A percentile compares a stretch with the other conserved stretches of the same genome.
These are phyloP conservation scores for Leptogaster cylindrica DNA, from an alignment of 2,888 invertebrate species.

Conservation along the genomic window DNA sequence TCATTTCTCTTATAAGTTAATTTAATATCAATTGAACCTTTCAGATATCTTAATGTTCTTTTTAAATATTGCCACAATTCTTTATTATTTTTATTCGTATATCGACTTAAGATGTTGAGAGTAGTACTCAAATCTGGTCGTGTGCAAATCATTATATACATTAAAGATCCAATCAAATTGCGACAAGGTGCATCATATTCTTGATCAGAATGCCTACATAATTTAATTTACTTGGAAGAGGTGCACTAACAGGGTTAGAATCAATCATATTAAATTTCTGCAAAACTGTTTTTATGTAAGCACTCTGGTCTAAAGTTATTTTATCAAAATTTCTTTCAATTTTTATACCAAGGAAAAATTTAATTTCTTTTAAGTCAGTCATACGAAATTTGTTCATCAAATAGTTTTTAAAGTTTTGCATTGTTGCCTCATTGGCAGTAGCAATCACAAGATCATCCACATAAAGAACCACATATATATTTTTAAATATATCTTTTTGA, in stretches of 20 bases:
- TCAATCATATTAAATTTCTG: conserved; percentile 50
- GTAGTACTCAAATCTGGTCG: conserved; percentile 44
- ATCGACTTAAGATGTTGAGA: conserved; percentile 41
- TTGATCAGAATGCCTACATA: conserved; percentile 49
- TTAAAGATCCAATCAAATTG: conserved; percentile 49
- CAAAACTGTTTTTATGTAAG: too few species aligned
- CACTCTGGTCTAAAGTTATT: too few species aligned
- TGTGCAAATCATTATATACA: conserved; percentile 48
- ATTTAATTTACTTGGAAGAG: conserved; percentile 49
- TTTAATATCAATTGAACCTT: conserved; percentile 28
- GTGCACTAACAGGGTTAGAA: conserved; percentile 49
- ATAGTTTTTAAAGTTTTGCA: too few species aligned
- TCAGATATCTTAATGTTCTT: conserved; percentile 26
- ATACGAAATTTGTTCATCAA: too few species aligned
- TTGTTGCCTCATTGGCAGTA: too few species aligned
- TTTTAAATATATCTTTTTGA: conserved; percentile 36
- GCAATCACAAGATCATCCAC: too few species aligned
- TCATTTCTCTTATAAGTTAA: conserved; percentile 29
- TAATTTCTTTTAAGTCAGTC: too few species aligned
- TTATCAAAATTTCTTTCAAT: too few species aligned
- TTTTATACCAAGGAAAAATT: too few species aligned
- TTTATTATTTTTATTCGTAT: conserved; percentile 22
- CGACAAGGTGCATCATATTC: conserved; percentile 49
- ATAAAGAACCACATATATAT: conserved; percentile 46
- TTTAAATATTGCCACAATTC: conserved; percentile 36